Evolutionary conservation across 2,113 vertebrate genomes (phyloP).

Genomic region (Rhipidura dahli): DNA sequence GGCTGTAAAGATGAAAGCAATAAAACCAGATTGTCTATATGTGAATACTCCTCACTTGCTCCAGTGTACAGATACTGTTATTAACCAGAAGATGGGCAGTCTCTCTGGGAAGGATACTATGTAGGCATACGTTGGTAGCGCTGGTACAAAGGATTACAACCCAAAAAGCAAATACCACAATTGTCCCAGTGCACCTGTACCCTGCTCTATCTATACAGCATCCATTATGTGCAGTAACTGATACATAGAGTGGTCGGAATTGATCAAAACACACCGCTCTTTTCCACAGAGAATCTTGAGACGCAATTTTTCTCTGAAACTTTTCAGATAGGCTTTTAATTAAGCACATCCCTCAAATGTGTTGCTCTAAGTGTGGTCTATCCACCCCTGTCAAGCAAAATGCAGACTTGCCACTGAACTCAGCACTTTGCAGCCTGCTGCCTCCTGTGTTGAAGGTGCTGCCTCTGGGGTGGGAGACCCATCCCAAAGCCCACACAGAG

Average conservation of each 20-base stretch:
- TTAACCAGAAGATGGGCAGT: not conserved
- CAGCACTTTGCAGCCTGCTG: not conserved
- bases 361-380: not conserved
- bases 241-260: not conserved
- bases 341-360: not conserved
- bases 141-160: not conserved
- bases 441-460: not conserved
- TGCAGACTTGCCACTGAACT: not conserved
- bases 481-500: rapidly evolving
- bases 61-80: not conserved
- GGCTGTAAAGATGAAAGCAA: slow-evolving; percentile 65
- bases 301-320: not conserved
- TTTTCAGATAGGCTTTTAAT: not conserved
- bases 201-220: not conserved
- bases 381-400: not conserved
- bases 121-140: not conserved
- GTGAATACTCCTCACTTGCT: slow-evolving; percentile 25
- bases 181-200: not conserved
- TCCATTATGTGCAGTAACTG: not conserved
- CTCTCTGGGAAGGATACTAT: not conserved
- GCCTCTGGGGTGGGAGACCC: not conserved
- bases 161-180: not conserved
- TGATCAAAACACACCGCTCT: not conserved
- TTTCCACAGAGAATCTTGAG: not conserved
- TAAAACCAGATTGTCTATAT: slow-evolving; percentile 44